These are phyloP conservation scores for Passer domesticus DNA, from an alignment of 2,113 vertebrate genomes.

Conservation along the genomic window DNA sequence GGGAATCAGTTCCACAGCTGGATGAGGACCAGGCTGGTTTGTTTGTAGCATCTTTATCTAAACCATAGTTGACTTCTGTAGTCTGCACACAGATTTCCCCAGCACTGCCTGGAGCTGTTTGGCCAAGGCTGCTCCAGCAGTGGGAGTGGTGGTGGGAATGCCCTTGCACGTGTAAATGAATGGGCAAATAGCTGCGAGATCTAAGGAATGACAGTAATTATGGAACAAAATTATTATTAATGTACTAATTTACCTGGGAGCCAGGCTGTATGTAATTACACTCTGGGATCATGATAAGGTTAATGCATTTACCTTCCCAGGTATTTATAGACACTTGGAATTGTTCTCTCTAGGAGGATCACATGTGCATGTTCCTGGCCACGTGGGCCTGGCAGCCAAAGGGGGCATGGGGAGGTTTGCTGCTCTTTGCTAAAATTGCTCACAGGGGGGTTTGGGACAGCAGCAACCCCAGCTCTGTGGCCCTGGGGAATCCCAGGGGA, in stretches of 20 bases:
- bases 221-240: constrained; percentile 59
- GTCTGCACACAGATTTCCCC: background rate
- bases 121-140: background rate
- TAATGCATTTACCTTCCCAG: constrained; percentile 49
- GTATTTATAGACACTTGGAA: background rate
- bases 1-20: background rate
- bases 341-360: background rate
- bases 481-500: background rate
- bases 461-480: rapidly evolving
- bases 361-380: rapidly evolving
- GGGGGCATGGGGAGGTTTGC: rapidly evolving
- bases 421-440: background rate
- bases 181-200: background rate
- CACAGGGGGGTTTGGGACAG: rapidly evolving
- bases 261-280: constrained; percentile 53
- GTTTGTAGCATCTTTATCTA: background rate
- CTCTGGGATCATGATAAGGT: constrained; percentile 48
- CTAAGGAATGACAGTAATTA: constrained; percentile 47
- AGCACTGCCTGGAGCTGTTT: background rate
- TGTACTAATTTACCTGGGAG: constrained; percentile 55
- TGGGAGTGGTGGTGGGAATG: background rate
- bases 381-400: rapidly evolving
- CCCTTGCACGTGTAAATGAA: background rate
- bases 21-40: background rate
- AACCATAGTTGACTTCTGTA: background rate